These are phyloP conservation scores for Pangasius djambal DNA, from an alignment of 2,797 vertebrate species.

Conservation along the genomic window DNA sequence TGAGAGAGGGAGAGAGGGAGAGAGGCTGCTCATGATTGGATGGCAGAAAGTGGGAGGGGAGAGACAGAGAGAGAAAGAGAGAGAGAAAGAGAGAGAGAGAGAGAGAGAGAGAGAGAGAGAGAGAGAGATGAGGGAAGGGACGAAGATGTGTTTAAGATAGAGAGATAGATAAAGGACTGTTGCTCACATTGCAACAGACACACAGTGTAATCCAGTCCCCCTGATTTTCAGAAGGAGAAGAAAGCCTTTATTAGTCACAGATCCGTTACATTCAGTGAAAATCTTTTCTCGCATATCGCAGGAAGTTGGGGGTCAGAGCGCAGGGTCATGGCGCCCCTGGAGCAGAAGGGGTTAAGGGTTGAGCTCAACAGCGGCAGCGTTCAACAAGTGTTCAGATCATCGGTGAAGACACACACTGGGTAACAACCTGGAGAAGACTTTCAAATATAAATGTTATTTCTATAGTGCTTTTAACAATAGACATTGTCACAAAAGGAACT, in stretches of 20 bases:
- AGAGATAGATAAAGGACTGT: neutral
- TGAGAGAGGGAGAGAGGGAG: neutral
- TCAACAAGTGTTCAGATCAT: neutral
- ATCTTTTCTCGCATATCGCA: neutral
- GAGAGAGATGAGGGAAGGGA: neutral
- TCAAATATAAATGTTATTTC: no score
- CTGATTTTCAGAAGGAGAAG: neutral
- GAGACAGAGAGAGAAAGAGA: neutral
- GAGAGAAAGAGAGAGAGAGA: neutral
- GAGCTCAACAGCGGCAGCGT: neutral
- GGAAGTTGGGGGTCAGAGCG: neutral
- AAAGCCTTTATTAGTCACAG: neutral
- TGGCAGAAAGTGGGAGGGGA: constrained; percentile 1
- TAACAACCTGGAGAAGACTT: neutral
- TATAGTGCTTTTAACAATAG: no score
- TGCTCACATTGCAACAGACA: neutral
- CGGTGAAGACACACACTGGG: neutral
- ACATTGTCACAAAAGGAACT: no score
- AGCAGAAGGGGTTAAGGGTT: neutral
- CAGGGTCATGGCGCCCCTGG: neutral
- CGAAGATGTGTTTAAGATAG: neutral
- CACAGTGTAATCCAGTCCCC: neutral
- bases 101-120: neutral
- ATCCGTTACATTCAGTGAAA: neutral
- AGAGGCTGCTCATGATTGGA: neutral